Conservation (phyloP, 2,797 vertebrate genomes). For the Gymnopithys bicolor region DNA sequence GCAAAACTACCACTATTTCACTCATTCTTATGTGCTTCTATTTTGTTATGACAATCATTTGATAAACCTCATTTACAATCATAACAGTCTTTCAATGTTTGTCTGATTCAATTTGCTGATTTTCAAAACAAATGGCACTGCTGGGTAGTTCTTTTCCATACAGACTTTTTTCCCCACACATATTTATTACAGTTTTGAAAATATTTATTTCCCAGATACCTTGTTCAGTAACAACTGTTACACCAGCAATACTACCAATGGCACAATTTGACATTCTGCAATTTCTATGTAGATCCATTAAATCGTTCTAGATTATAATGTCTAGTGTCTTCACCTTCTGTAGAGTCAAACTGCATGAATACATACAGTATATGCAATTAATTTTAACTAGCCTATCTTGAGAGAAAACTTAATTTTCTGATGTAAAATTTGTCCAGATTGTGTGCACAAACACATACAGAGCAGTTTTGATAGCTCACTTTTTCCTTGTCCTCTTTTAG, state of each 20-base stretch:
- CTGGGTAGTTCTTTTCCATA: background rate
- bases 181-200: background rate
- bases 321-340: background rate
- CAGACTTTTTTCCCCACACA: fast-evolving
- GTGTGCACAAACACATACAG: fast-evolving
- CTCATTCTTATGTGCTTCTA: background rate
- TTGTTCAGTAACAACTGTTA: background rate
- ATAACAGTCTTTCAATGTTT: background rate
- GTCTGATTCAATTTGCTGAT: background rate
- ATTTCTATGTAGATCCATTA: background rate
- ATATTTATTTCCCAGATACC: background rate
- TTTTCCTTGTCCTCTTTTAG: background rate
- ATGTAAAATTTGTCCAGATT: background rate
- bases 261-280: background rate
- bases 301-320: background rate
- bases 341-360: background rate
- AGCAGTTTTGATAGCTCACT: background rate
- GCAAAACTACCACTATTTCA: background rate
- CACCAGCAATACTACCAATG: background rate
- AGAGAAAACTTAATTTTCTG: background rate
- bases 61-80: background rate
- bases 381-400: background rate
- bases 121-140: background rate
- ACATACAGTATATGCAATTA: background rate
- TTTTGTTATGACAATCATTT: background rate